phyloP scores from a whole-genome alignment of 2,113 vertebrate species.

The Amazona guildingii region DNA sequence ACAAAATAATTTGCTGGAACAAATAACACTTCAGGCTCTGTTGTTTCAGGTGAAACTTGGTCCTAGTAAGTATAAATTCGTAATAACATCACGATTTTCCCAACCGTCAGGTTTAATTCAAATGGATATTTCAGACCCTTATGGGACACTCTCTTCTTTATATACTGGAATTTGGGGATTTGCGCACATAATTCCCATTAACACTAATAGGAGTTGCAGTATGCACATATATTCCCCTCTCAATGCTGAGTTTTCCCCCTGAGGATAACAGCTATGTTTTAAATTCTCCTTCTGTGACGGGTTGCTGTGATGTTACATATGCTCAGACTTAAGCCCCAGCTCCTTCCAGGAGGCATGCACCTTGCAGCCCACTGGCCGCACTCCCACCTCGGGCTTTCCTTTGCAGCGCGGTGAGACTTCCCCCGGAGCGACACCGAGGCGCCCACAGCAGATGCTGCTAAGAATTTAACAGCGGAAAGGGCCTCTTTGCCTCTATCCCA shows the following conservation, averaged over 20 bases:
- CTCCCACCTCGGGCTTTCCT: background rate
- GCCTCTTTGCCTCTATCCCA: background rate
- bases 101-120: slow-evolving; percentile 61
- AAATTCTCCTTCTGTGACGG: slow-evolving; percentile 17
- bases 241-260: slow-evolving; percentile 3
- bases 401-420: rapidly evolving
- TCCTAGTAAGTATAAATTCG: slow-evolving; percentile 62
- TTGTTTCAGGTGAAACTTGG: slow-evolving; percentile 73
- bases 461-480: background rate
- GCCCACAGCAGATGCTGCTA: background rate
- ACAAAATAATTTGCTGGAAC: slow-evolving; percentile 71
- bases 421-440: too few relatives aligned
- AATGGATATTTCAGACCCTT: slow-evolving; percentile 65
- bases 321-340: background rate
- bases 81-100: slow-evolving; percentile 54
- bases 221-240: slow-evolving; percentile 21
- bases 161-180: slow-evolving; percentile 58
- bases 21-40: slow-evolving; percentile 69
- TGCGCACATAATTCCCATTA: slow-evolving; percentile 72
- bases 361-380: too few relatives aligned
- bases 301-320: background rate
- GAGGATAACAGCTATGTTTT: slow-evolving; percentile 54
- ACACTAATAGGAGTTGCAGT: slow-evolving; percentile 56
- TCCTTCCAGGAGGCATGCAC: background rate
- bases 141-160: slow-evolving; percentile 33